Conservation (phyloP, 92 coral and sea anemone genomes). For the Epizoanthus scotinus region DNA sequence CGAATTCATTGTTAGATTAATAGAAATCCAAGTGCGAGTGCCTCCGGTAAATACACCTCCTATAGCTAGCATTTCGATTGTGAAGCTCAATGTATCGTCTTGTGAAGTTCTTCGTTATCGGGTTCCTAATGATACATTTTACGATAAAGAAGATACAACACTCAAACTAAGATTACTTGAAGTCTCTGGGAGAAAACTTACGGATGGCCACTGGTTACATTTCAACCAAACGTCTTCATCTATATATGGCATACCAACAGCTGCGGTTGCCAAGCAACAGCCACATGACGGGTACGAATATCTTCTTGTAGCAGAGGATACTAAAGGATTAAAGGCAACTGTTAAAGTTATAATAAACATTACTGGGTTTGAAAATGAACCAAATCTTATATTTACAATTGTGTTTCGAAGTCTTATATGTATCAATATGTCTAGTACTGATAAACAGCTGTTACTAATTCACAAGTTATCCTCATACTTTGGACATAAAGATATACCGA, state of each 20-base stretch:
- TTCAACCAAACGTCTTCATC: not conserved
- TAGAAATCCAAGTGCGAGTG: not conserved
- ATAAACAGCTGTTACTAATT: slow-evolving; percentile 21
- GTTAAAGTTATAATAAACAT: slow-evolving; percentile 6
- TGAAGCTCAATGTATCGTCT: slow-evolving; percentile 7
- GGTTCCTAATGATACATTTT: not conserved
- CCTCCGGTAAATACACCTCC: slow-evolving; percentile 23
- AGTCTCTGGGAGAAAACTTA: not conserved
- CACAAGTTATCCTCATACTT: slow-evolving; percentile 39
- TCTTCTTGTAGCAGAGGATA: slow-evolving; percentile 46
- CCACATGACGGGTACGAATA: slow-evolving; percentile 36
- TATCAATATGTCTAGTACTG: not conserved
- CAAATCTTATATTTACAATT: slow-evolving; percentile 9
- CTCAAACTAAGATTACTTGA: slow-evolving; percentile 19
- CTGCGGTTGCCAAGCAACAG: slow-evolving; percentile 42
- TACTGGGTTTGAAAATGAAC: slow-evolving; percentile 5
- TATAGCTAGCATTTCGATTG: not conserved
- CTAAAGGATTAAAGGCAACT: slow-evolving; percentile 12
- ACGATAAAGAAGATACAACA: slow-evolving; percentile 8
- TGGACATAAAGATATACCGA: slow-evolving; percentile 10
- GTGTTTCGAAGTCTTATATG: not conserved
- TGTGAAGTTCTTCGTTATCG: not conserved
- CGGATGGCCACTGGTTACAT: not conserved
- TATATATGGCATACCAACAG: slow-evolving; percentile 39
- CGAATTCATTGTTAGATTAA: slow-evolving; percentile 1